These are phyloP conservation scores for Leucosticte australis DNA, from an alignment of 2,113 vertebrate species.

Conservation along the genomic window DNA sequence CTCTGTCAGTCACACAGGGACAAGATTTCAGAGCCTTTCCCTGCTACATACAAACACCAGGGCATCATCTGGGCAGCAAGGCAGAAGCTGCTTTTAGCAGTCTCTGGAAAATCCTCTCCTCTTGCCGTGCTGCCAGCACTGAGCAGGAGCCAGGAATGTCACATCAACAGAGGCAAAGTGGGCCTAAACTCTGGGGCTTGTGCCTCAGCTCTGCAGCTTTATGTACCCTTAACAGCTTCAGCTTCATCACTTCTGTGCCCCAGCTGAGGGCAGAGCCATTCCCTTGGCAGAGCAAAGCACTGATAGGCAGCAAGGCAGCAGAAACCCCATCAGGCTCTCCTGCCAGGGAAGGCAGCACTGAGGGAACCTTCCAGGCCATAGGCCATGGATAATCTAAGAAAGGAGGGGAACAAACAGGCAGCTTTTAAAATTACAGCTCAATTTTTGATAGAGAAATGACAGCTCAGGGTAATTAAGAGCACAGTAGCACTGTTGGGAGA, in stretches of 20 bases:
- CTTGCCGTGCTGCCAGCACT: neutral
- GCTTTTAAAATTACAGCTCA: neutral
- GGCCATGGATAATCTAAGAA: neutral
- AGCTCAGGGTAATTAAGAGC: neutral
- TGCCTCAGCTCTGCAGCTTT: neutral
- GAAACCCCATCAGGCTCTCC: neutral
- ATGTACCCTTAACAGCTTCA: neutral
- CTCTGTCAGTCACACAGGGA: neutral
- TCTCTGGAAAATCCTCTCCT: neutral
- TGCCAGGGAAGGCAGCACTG: neutral
- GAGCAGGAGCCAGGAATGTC: neutral
- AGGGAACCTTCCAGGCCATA: neutral
- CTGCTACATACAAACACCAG: neutral
- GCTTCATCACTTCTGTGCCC: neutral
- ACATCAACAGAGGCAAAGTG: neutral
- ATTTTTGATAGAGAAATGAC: neutral
- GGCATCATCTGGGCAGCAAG: neutral
- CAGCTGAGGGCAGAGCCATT: neutral
- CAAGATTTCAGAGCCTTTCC: neutral
- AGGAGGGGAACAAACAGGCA: neutral
- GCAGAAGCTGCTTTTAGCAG: neutral
- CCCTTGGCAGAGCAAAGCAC: neutral
- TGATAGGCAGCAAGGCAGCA: neutral
- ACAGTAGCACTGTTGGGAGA: neutral
- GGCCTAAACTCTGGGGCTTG: neutral